phyloP scores from a whole-genome alignment of 2,888 invertebrate species.

The Eustalomyia histrio region DNA sequence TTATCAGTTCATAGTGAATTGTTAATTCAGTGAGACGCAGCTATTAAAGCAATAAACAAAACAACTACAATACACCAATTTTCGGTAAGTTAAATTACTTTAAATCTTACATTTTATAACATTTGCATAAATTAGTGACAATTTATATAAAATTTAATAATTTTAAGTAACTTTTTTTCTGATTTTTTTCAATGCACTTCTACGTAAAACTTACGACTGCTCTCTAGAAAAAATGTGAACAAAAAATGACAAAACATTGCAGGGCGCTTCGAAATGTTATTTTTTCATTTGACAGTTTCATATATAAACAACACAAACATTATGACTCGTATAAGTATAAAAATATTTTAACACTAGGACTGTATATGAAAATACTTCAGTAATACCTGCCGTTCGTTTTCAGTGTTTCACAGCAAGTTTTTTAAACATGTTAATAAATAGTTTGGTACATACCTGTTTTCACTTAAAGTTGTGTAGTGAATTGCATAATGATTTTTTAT shows the following conservation, averaged over 20 bases:
- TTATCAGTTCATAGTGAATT: not conserved
- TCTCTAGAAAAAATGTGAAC: not conserved
- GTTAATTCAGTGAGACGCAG: not conserved
- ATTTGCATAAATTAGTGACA: not conserved
- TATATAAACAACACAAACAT: not conserved
- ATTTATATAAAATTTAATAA: not conserved
- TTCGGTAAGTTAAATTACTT: not conserved
- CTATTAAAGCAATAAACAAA: not conserved
- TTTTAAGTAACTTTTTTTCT: not conserved
- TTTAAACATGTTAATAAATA: too few species aligned
- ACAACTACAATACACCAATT: not conserved
- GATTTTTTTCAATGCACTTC: not conserved
- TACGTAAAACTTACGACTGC: constrained; percentile 13
- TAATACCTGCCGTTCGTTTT: too few species aligned
- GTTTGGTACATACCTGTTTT: too few species aligned
- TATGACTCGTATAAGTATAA: not conserved
- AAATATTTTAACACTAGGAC: not conserved
- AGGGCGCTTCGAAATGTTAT: not conserved
- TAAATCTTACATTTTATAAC: not conserved
- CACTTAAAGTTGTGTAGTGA: too few species aligned
- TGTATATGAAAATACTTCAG: too few species aligned
- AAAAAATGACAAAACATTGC: not conserved
- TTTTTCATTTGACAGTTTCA: not conserved
- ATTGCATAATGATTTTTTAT: too few species aligned
- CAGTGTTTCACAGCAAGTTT: too few species aligned